phyloP scores from a whole-genome alignment of 2,888 invertebrate species.

The Harpagoxenus sublaevis region DNA sequence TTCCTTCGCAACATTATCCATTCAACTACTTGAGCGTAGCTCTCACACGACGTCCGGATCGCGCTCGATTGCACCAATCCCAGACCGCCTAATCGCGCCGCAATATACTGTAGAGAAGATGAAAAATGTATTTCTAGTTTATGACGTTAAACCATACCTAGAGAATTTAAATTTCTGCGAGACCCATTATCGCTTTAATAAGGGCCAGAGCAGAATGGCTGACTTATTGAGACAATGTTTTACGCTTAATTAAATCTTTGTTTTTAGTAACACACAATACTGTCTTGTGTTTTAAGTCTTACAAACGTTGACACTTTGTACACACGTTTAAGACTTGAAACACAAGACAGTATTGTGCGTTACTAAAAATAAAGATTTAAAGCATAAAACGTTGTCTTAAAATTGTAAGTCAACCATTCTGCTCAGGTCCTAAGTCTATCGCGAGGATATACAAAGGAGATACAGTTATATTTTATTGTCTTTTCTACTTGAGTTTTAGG shows the following conservation, averaged over 20 bases:
- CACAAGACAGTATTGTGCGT: no score
- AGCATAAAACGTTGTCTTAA: no score
- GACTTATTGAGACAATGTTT: no score
- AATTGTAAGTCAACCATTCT: no score
- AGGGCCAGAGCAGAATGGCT: no score
- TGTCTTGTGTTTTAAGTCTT: no score
- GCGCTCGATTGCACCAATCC: conserved; percentile 59
- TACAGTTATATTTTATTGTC: background rate
- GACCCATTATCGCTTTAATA: background rate
- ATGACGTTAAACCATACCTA: background rate
- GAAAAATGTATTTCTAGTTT: conserved; percentile 20
- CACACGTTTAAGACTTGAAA: no score
- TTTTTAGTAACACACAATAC: no score
- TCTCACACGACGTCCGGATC: conserved; percentile 17
- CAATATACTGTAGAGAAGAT: conserved; percentile 43
- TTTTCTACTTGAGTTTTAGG: background rate
- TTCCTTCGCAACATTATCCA: conserved; percentile 63
- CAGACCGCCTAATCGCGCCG: conserved; percentile 47
- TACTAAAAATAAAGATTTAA: no score
- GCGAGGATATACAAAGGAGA: background rate
- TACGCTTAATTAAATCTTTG: no score
- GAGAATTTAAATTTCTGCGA: conserved; percentile 26
- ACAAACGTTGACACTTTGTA: no score
- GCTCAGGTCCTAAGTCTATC: background rate
- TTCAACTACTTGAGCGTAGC: conserved; percentile 33